A percentile compares a stretch with the other conserved stretches of the same genome.
Conservation (phyloP, 2,888 invertebrate genomes). For the Stenotaenia linearis region DNA sequence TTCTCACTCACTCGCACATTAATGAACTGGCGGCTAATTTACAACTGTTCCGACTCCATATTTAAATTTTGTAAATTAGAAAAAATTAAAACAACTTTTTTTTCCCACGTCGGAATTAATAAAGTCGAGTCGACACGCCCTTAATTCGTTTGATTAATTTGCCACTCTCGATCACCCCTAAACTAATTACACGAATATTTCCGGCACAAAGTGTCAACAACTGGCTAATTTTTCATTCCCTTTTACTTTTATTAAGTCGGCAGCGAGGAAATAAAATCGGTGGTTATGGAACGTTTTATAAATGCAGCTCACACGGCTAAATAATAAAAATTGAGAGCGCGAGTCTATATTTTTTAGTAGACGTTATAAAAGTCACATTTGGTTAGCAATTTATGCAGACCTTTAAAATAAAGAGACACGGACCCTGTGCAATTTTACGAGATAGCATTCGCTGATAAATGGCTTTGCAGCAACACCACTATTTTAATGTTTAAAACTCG, state of each 20-base stretch:
- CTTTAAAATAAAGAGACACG: not conserved
- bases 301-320: not conserved
- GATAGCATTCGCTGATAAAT: not conserved
- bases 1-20: not conserved
- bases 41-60: not conserved
- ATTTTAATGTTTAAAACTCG: constrained; percentile 21
- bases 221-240: not conserved
- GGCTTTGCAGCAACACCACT: not conserved
- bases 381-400: constrained; percentile 8
- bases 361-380: constrained; percentile 16
- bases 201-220: not conserved
- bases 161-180: not conserved
- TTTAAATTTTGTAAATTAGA: no score
- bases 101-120: no score
- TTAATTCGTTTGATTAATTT: constrained; percentile 8
- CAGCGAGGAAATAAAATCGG: not conserved
- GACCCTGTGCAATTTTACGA: not conserved
- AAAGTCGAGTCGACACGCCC: no score
- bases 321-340: constrained; percentile 2
- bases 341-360: not conserved
- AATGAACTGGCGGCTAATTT: not conserved
- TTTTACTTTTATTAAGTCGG: no score
- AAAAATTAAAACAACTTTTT: no score
- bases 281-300: not conserved
- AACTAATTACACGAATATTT: constrained; percentile 1